Evolutionary conservation across 2,113 vertebrate species (phyloP), one percentile per base, ranked within the genome.

Genomic region (Chaetura pelagica): DNA sequence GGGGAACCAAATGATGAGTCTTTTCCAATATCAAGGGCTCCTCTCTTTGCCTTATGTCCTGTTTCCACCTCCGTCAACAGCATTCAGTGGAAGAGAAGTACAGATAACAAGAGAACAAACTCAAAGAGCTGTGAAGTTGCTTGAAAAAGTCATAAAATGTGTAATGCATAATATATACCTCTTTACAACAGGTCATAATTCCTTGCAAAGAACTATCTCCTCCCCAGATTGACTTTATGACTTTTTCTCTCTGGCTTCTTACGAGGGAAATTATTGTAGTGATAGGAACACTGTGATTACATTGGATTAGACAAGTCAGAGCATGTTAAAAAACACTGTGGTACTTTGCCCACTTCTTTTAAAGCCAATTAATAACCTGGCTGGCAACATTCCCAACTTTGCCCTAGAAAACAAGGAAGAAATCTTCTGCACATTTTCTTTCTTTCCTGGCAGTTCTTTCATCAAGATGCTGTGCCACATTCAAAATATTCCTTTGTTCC

Each of bases 1-100:
- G 29, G 12, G 69, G 11, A 62, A 17, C 5, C 58, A 18, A 10
- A 0, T 2, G 2, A 5, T 6, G 29, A 7, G 6, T 7, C 7
- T 77, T 69, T 59, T 48, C 40, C 13, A 46, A 7, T 1, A 20
- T 1, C 3, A 5, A 30, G 2, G 2, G 9, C 8, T 48, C 34
- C 5, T 16, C 4, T 24, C 9, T 62, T 22, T 78, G 13, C n/a
- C 35, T 86, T 49, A 20, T 58, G 23, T n/a, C 35, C n/a, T 84
- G 3, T 35, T 79, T 59, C 19, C 1, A 38, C 26, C 17, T 78
- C 35, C 75, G 44, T n/a, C 35, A 66, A 17, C 55, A 15, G 4
- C 27, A n/a, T 32, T 24, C 34, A 4, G 3, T 8, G 14, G 32
- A 77, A 6, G 16, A 35, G 7, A 48, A 7, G 4, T 7, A 30